Percentiles rank a stretch among this genome's conserved stretches.
Evolutionary conservation across 2,888 invertebrate species (phyloP).

Genomic region (Aspidiotus rigidus): DNA sequence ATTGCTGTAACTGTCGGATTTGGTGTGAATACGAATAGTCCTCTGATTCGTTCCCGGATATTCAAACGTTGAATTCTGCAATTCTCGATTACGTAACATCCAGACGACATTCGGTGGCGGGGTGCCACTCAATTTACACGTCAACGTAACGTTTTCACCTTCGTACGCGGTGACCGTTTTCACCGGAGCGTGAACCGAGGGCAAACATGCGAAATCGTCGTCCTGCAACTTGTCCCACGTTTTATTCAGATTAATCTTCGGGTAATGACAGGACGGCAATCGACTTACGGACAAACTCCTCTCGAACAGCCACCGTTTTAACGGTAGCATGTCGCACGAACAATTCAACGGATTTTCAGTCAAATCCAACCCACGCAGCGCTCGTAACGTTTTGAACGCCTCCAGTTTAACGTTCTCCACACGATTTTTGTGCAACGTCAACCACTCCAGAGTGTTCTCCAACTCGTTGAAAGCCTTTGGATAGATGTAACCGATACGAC

Average conservation of each 20-base stretch:
- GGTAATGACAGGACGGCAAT: conserved; percentile 61
- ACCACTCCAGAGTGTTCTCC: conserved; percentile 62
- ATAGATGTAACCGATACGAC: conserved; percentile 60
- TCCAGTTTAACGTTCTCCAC: conserved; percentile 57
- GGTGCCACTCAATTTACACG: conserved; percentile 36
- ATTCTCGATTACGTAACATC: conserved; percentile 40
- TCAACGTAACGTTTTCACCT: conserved; percentile 62
- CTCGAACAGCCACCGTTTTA: conserved; percentile 68
- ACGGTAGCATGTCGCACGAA: conserved; percentile 62
- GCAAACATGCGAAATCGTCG: conserved; percentile 71
- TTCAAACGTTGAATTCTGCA: conserved; percentile 43
- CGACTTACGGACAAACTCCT: conserved; percentile 65
- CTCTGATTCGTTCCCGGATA: conserved; percentile 43
- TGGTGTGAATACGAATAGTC: conserved; percentile 52
- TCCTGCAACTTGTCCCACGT: conserved; percentile 67
- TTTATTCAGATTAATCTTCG: conserved; percentile 54
- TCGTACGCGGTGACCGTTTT: conserved; percentile 56
- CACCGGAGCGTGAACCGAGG: conserved; percentile 55
- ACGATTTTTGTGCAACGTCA: conserved; percentile 67
- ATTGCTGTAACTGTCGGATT: conserved; percentile 55
- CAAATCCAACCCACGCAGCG: conserved; percentile 63
- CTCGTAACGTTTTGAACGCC: conserved; percentile 57
- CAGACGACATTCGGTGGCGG: conserved; percentile 35
- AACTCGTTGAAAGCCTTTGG: conserved; percentile 62
- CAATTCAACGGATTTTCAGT: conserved; percentile 78